A percentile compares a stretch with the other conserved stretches of the same genome.
Evolutionary conservation across 2,888 invertebrate species (phyloP).

Genomic region (Scaptomyza reducta): DNA sequence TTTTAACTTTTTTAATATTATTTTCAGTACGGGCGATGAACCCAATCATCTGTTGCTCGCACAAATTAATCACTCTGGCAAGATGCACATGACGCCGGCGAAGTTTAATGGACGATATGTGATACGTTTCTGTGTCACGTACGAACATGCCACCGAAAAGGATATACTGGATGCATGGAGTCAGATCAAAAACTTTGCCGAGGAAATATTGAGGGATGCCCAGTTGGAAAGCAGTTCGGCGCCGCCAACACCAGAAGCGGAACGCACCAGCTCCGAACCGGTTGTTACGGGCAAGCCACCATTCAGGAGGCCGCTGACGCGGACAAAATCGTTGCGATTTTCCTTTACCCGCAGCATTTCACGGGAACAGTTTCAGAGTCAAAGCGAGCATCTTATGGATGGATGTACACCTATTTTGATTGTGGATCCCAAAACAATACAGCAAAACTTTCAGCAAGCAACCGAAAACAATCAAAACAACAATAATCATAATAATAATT

Average conservation of each 20-base stretch:
- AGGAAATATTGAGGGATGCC: slow-evolving; percentile 85
- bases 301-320: slow-evolving; percentile 83
- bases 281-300: slow-evolving; percentile 76
- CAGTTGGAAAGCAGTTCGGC: slow-evolving; percentile 72
- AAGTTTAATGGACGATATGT: slow-evolving; percentile 90
- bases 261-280: slow-evolving; percentile 75
- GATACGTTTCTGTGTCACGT: slow-evolving; percentile 91
- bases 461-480: slow-evolving; percentile 63
- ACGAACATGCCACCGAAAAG: slow-evolving; percentile 90
- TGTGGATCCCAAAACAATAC: slow-evolving; percentile 81
- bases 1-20: neutral
- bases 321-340: slow-evolving; percentile 83
- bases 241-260: slow-evolving; percentile 78
- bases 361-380: slow-evolving; percentile 83
- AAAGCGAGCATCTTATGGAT: slow-evolving; percentile 83
- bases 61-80: slow-evolving; percentile 92
- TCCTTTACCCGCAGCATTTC: slow-evolving; percentile 85
- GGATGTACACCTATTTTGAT: slow-evolving; percentile 84
- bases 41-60: slow-evolving; percentile 91
- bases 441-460: slow-evolving; percentile 81
- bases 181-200: slow-evolving; percentile 87
- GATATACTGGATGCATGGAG: slow-evolving; percentile 89
- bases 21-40: slow-evolving; percentile 87
- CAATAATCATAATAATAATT: slow-evolving; percentile 45
- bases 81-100: slow-evolving; percentile 94